Evolutionary conservation across 2,797 vertebrate genomes (phyloP), one percentile per base, ranked within the genome.

Genomic region (Coreius guichenoti): DNA sequence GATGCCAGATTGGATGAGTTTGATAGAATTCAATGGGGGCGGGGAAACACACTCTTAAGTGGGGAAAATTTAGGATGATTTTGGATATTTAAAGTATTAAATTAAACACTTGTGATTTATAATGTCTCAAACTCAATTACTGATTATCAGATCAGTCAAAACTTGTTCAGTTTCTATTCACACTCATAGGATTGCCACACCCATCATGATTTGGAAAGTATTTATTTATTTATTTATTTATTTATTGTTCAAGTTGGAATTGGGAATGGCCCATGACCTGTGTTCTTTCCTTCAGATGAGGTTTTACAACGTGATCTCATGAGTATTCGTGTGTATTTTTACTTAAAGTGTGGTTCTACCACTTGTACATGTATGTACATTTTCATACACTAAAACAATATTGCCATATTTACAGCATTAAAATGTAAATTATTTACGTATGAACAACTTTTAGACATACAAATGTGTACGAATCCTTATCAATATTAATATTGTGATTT

Each of bases 1-100:
- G 11, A 80, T 72, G 67, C 39, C 47, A 83, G 43, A 58, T 29
- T 43, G 26, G 58, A 49, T 7, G 29, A 67, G n/a, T 68, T 76
- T 76, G 72, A 68, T 77, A 56, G 17, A 77, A 45, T 58, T 36
- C 0, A 12, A 21, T 13, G 11, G n/a, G 26, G 36, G 14, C n/a
- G n/a, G 6, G 0, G 12, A 51, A 4, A 23, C n/a, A 23, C n/a
- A 1, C 29, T n/a, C 16, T 8, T 75, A 4, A 39, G 19, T 58
- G 43, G 17, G 5, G 6, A 2, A 51, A 11, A 54, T 36, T 69
- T 26, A 1, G 17, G 47, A 51, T 51, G 0, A 36, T 33, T 29
- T 47, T 29, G 16, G 1, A 47, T 4, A 47, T 45, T 3, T 73
- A 29, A 19, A 49, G n/a, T 56, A 23, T 1, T 23, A n/a, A n/a